phyloP scores from a whole-genome alignment of 2,888 invertebrate species.

The Apamea anceps region DNA sequence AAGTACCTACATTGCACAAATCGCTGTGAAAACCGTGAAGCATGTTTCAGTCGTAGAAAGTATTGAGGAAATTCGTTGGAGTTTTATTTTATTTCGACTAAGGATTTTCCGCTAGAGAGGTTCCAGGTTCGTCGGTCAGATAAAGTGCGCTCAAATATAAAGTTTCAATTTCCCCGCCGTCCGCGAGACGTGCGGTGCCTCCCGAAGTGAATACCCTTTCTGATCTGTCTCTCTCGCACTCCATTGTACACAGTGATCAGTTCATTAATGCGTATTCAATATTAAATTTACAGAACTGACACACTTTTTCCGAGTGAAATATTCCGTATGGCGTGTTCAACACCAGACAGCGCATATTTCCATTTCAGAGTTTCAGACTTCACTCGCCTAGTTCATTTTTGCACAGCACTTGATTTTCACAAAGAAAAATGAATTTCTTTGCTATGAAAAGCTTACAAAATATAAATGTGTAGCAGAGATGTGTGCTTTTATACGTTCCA shows the following conservation, averaged over 20 bases:
- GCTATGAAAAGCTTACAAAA: conserved; percentile 54
- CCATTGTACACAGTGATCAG: conserved; percentile 44
- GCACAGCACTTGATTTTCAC: conserved; percentile 45
- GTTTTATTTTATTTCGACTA: conserved; percentile 84
- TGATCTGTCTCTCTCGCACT: conserved; percentile 73
- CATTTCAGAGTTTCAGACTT: conserved; percentile 55
- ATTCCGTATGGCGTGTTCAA: conserved; percentile 45
- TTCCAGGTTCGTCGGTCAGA: conserved; percentile 83
- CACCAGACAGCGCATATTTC: conserved; percentile 48
- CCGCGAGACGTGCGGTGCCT: conserved; percentile 82
- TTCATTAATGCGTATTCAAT: conserved; percentile 58
- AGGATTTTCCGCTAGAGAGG: conserved; percentile 82
- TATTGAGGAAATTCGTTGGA: conserved; percentile 78
- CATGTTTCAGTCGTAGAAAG: conserved; percentile 75
- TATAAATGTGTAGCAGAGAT: conserved; percentile 46
- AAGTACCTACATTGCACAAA: conserved; percentile 72
- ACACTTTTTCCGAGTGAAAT: conserved; percentile 38
- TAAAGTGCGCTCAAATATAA: conserved; percentile 88
- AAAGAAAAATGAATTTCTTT: conserved; percentile 47
- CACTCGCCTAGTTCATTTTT: conserved; percentile 52
- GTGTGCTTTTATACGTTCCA: conserved; percentile 18
- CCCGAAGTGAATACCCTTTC: conserved; percentile 76
- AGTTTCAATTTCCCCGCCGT: conserved; percentile 87
- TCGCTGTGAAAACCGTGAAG: conserved; percentile 74
- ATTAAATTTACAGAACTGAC: conserved; percentile 35